Conservation (phyloP, 1,140 invertebrate species). For the Harlomillsia oculata region DNA sequence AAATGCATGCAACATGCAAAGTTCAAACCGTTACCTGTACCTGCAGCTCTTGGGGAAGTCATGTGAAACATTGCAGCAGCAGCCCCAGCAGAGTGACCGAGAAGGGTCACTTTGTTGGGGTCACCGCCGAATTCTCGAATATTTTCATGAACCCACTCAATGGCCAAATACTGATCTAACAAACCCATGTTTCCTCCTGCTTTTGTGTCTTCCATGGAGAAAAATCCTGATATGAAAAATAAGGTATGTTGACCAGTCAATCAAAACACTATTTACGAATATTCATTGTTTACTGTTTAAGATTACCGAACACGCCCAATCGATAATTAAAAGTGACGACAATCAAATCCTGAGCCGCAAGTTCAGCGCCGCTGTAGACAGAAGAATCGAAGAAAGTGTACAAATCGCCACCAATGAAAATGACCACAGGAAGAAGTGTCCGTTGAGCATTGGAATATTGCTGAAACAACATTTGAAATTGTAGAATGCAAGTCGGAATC, state of each 20-base stretch:
- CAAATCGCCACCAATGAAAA: slow-evolving; percentile 35
- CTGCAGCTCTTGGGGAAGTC: slow-evolving; percentile 36
- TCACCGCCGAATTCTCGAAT: slow-evolving; percentile 44
- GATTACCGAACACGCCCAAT: slow-evolving; percentile 30
- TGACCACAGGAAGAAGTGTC: slow-evolving; percentile 30
- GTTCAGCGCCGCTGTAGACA: slow-evolving; percentile 33
- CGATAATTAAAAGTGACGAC: slow-evolving; percentile 36
- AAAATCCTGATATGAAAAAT: no score
- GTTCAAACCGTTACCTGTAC: slow-evolving; percentile 15
- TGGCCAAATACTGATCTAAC: slow-evolving; percentile 42
- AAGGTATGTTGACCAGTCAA: no score
- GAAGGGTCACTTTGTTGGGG: slow-evolving; percentile 41
- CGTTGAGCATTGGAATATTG: slow-evolving; percentile 27
- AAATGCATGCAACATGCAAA: no score
- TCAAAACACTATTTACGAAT: no score
- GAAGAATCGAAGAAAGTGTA: slow-evolving; percentile 33
- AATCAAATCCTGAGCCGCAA: slow-evolving; percentile 26
- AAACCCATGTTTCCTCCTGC: slow-evolving; percentile 41
- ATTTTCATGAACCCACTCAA: slow-evolving; percentile 43
- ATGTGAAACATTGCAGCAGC: slow-evolving; percentile 37
- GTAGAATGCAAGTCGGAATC: background rate
- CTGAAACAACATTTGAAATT: background rate
- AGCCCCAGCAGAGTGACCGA: slow-evolving; percentile 42
- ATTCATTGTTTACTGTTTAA: background rate
- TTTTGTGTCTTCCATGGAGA: slow-evolving; percentile 32